These are phyloP conservation scores for Allophyes oxyacanthae DNA, from an alignment of 2,888 invertebrate genomes.

Conservation along the genomic window DNA sequence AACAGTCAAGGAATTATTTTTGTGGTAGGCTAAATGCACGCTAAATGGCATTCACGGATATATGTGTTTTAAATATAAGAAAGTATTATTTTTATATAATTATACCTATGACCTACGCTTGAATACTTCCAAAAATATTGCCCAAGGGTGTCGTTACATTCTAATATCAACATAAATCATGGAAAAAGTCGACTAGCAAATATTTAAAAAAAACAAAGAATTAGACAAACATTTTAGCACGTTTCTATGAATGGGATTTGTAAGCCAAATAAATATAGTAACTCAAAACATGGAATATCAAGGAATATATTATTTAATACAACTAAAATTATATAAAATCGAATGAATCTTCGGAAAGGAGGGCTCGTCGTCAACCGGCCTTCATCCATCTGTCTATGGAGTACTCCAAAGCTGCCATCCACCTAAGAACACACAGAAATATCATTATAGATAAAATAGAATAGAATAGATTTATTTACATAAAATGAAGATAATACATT, in stretches of 20 bases:
- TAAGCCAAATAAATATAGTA: slow-evolving; percentile 50
- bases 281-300: slow-evolving; percentile 56
- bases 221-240: not conserved
- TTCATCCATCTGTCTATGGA: slow-evolving; percentile 98
- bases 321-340: slow-evolving; percentile 75
- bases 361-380: slow-evolving; percentile 90
- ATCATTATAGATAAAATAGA: not conserved
- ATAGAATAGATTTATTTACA: not conserved
- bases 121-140: too few relatives aligned
- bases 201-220: not conserved
- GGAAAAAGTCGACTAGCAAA: too few relatives aligned
- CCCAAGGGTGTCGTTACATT: too few relatives aligned
- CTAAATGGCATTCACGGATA: not conserved
- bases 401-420: slow-evolving; percentile 98
- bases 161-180: too few relatives aligned
- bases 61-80: not conserved
- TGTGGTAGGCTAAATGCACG: not conserved
- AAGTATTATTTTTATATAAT: too few relatives aligned
- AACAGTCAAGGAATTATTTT: too few relatives aligned
- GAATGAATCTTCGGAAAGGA: slow-evolving; percentile 72
- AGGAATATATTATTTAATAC: slow-evolving; percentile 67
- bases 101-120: too few relatives aligned
- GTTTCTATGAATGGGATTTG: slow-evolving; percentile 26
- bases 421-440: slow-evolving; percentile 89
- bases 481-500: too few relatives aligned